These are phyloP conservation scores for Lophotis ruficrista DNA, from an alignment of 2,113 vertebrate genomes.

Conservation along the genomic window DNA sequence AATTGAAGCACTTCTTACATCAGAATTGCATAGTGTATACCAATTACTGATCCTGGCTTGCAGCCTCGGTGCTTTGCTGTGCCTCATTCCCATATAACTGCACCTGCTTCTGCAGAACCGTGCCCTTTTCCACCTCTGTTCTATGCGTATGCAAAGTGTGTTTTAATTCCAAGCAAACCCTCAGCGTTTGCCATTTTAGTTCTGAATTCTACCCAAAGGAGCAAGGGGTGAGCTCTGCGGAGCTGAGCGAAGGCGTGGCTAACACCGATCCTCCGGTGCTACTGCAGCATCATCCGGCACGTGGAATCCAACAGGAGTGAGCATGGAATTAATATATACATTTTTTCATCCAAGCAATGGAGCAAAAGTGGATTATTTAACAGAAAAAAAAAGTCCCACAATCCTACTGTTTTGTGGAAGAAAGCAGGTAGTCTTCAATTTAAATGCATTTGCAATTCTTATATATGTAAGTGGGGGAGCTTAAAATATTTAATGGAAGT, in stretches of 20 bases:
- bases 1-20: background rate
- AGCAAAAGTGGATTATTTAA: background rate
- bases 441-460: background rate
- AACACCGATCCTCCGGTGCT: background rate
- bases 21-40: background rate
- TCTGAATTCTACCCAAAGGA: background rate
- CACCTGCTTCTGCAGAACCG: background rate
- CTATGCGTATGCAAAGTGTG: background rate
- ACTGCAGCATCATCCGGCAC: background rate
- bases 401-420: background rate
- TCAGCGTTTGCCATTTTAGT: background rate
- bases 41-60: background rate
- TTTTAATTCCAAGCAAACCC: background rate
- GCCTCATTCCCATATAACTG: background rate
- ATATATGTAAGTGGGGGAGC: background rate
- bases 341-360: background rate
- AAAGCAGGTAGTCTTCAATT: background rate
- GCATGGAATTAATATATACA: rapidly evolving
- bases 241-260: background rate
- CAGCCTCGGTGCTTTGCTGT: background rate
- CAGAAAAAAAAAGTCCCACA: background rate
- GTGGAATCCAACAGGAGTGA: background rate
- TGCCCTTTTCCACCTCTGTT: background rate
- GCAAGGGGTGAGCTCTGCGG: background rate
- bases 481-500: background rate